phyloP scores from a whole-genome alignment of 2,113 vertebrate genomes.

The Campylomormyrus tamandua region DNA sequence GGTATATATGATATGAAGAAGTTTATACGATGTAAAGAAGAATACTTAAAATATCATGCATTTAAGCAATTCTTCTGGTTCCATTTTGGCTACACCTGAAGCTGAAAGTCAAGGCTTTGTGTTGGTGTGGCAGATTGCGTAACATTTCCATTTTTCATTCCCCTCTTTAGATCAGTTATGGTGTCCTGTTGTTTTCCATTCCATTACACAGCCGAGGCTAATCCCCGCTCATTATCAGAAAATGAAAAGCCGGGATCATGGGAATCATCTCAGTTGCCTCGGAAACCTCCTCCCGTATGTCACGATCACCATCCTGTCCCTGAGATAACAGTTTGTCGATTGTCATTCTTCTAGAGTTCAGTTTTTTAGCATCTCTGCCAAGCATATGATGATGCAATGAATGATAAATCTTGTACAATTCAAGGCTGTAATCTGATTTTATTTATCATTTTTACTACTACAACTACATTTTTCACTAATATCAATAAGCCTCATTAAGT shows the following conservation, averaged over 20 bases:
- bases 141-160: not conserved
- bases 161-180: not conserved
- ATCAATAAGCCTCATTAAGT: not conserved
- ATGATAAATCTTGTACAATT: not conserved
- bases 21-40: not conserved
- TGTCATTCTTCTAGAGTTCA: not conserved
- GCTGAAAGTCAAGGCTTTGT: not conserved
- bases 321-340: not conserved
- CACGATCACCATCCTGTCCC: not conserved
- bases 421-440: not conserved
- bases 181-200: not conserved
- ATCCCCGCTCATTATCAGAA: not conserved
- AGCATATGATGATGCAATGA: not conserved
- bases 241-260: not conserved
- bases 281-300: not conserved
- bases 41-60: not conserved
- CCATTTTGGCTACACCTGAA: not conserved
- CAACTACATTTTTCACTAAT: not conserved
- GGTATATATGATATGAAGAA: not conserved
- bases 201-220: not conserved
- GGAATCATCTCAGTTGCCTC: not conserved
- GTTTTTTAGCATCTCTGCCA: not conserved
- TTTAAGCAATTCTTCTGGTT: not conserved
- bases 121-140: not conserved
- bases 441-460: not conserved